Evolutionary conservation across 2,888 invertebrate genomes (phyloP), one percentile per base, ranked within the genome.

Genomic region (Prionchulus punctatus): DNA sequence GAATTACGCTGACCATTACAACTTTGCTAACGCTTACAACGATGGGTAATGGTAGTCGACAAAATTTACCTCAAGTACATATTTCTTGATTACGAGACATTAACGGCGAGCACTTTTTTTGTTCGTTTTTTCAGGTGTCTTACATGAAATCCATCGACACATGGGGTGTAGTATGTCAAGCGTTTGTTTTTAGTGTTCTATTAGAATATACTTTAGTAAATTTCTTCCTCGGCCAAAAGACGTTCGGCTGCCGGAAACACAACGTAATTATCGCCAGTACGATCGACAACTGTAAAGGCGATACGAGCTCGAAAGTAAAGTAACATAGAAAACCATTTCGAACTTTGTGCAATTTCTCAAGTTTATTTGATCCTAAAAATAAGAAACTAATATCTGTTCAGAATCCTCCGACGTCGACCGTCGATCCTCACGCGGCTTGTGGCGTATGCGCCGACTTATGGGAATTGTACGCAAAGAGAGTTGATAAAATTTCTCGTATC

Each of bases 171-270:
- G 62, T 66, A 48, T 69, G 67, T n/a, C 67, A 67, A 55, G 67
- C 59, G 23, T 61, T 59, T 27, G 70, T 69, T 27, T 69, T 69
- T 56, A 60, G 65, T 26, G 69, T 69, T 1, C 60, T 69, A 3
- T 57, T 69, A 53, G 69, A 69, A 56, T 69, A 70, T 60, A 66
- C 68, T 7, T 64, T 69, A 54, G 69, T 69, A 42, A 67, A 66
- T 27, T 68, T 62, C 57, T 69, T 62, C 61, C 61, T 70, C 55
- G 68, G 68, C 4, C 62, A 64, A 51, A 56, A 67, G 53, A 63
- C 62, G 1, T 57, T 58, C 31, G 59, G 64, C 45, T 68, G 67
- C 55, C 58, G 43, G 3, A 36, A 60, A 15, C 68, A 68, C n/a
- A 43, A 26, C 7, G 36, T 18, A 7, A 18, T 36, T 36, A 12